Percentiles rank a stretch among this genome's conserved stretches.
phyloP scores from a whole-genome alignment of 2,888 invertebrate species.

The Pollenia labialis region DNA sequence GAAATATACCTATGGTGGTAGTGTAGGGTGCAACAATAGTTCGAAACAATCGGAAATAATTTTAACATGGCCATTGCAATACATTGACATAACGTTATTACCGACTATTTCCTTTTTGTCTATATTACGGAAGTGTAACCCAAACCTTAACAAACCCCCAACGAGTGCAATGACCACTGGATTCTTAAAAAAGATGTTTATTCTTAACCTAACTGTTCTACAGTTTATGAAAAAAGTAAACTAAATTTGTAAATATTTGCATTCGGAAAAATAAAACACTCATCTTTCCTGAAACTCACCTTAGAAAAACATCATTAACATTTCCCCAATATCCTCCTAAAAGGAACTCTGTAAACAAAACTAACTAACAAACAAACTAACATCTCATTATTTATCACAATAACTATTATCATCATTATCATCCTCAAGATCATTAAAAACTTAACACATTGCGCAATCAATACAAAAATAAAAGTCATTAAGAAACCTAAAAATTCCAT shows the following conservation, averaged over 20 bases:
- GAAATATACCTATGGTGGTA: no score
- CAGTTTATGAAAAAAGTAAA: background rate
- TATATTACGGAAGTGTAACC: conserved; percentile 10
- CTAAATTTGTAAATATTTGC: conserved; percentile 14
- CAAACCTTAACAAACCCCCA: conserved; percentile 1
- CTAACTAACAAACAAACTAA: background rate
- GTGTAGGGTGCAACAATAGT: no score
- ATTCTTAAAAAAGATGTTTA: background rate
- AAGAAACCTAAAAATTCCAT: conserved; percentile 27
- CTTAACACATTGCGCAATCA: conserved; percentile 66
- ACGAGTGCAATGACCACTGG: conserved; percentile 5
- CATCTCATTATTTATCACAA: conserved; percentile 11
- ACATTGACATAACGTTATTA: background rate
- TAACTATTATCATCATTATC: background rate
- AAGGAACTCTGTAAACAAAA: background rate
- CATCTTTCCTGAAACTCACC: conserved; percentile 30
- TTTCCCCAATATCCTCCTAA: conserved; percentile 15
- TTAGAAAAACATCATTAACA: conserved; percentile 5
- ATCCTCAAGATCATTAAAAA: background rate
- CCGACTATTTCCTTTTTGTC: background rate
- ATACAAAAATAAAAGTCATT: conserved; percentile 50
- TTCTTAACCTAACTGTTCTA: conserved; percentile 34
- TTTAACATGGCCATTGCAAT: background rate
- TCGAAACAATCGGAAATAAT: no score
- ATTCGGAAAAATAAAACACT: background rate